These are phyloP conservation scores for Halcyon senegalensis DNA, from an alignment of 2,113 vertebrate genomes.

Conservation along the genomic window DNA sequence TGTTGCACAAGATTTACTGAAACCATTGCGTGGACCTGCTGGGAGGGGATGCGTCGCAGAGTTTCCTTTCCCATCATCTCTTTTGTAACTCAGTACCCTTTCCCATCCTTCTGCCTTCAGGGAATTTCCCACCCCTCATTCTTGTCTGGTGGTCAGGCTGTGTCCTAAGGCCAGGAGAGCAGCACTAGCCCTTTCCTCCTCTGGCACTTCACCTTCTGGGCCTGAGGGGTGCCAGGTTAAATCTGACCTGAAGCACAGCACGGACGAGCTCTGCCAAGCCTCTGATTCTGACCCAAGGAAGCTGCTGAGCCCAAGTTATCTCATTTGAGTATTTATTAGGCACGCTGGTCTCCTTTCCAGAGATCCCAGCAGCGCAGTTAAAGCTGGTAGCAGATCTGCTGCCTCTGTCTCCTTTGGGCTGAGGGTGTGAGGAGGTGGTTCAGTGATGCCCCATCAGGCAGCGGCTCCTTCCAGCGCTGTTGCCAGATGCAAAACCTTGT, in stretches of 20 bases:
- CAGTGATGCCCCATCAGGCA: neutral
- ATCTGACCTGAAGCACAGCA: neutral
- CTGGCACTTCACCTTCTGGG: neutral
- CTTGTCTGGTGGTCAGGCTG: neutral
- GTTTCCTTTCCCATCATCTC: neutral
- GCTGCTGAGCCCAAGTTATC: neutral
- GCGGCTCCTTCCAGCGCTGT: neutral
- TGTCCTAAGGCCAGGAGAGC: neutral
- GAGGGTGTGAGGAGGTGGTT: neutral
- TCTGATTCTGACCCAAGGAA: neutral
- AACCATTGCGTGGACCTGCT: neutral
- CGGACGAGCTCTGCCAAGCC: neutral
- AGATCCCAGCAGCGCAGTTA: neutral
- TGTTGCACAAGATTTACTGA: neutral
- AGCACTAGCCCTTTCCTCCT: neutral
- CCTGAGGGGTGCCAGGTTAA: neutral
- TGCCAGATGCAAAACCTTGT: rapidly evolving
- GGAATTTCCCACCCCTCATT: neutral
- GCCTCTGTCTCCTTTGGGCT: neutral
- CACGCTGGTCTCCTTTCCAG: neutral
- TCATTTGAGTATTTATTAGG: neutral
- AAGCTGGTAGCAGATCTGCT: neutral
- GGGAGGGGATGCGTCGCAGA: neutral
- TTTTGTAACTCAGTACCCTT: neutral
- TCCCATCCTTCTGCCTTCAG: neutral